Conservation (phyloP, 1,140 invertebrate species). For the Spodoptera frugiperda region DNA sequence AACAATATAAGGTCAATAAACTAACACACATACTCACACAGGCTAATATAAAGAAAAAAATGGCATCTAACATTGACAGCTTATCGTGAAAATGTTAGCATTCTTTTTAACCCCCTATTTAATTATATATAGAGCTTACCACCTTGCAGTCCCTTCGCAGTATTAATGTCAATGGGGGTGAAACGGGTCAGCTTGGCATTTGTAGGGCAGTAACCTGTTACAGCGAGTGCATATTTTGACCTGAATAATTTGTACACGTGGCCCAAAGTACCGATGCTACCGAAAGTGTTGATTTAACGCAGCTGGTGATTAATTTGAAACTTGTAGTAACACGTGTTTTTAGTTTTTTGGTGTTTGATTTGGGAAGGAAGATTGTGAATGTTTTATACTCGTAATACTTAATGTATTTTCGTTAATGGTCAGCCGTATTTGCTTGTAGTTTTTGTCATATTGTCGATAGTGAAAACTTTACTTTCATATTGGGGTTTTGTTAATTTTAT, state of each 20-base stretch:
- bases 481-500: no score
- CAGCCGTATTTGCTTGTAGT: no score
- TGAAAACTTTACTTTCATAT: no score
- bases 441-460: no score
- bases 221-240: slow-evolving; percentile 36
- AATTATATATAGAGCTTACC: slow-evolving; percentile 28
- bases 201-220: slow-evolving; percentile 39
- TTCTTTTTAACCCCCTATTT: slow-evolving; percentile 22
- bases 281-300: no score
- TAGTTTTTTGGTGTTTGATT: background rate
- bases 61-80: background rate
- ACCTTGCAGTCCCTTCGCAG: slow-evolving; percentile 28
- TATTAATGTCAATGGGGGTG: slow-evolving; percentile 33
- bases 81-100: slow-evolving; percentile 13
- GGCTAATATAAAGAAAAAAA: background rate
- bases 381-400: background rate
- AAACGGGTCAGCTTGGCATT: slow-evolving; percentile 33
- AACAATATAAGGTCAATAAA: background rate
- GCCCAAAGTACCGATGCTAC: background rate
- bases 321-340: no score
- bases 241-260: slow-evolving; percentile 2
- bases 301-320: no score
- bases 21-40: background rate
- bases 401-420: no score
- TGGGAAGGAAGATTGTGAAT: background rate